Evolutionary conservation across 2,113 vertebrate species (phyloP), one percentile per base, ranked within the genome.

Genomic region (Varanus salvator): DNA sequence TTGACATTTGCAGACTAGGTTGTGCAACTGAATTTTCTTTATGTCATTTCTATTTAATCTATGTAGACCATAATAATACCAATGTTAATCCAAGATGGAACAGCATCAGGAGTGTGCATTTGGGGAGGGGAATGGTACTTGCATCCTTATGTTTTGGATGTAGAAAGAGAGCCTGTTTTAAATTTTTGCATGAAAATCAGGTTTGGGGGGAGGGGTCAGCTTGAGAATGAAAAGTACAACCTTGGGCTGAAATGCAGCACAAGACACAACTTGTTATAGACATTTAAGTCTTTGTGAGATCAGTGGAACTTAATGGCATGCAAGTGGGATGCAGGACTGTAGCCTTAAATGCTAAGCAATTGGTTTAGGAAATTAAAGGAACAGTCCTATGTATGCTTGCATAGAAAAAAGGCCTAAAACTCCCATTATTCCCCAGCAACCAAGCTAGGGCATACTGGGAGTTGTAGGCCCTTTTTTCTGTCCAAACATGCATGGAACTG

Each of bases 151-250:
- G 11, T 81, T 94, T 92, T 15, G 90, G 88, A 88, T 75, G 77
- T 68, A 87, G 81, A 94, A 86, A 92, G 89, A 80, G 92, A 84
- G 86, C 0, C 23, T 38, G 78, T 87, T 52, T 85, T 90, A 19
- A 19, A 21, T 64, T 57, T 19, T 74, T 94, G 95, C 96, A 95
- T 96, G 96, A 86, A 92, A 90, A 89, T 83, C 64, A 80, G 52
- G 85, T 85, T 86, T 88, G 84, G 93, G 38, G 38, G 38, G 38
- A 44, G 38, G 38, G 38, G 38, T 44, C 92, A 21, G 34, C 72
- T 90, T 93, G 96, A 93, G 92, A 95, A 96, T 93, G 91, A 94
- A 94, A 92, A 92, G 27, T 88, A 82, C 89, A 86, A 89, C 93
- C 90, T 95, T 93, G 90, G 34, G 27, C 76, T 71, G 74, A 34